Base-by-base conservation (phyloP, 2,797 vertebrate species). In the Carcharodon carcharias region DNA sequence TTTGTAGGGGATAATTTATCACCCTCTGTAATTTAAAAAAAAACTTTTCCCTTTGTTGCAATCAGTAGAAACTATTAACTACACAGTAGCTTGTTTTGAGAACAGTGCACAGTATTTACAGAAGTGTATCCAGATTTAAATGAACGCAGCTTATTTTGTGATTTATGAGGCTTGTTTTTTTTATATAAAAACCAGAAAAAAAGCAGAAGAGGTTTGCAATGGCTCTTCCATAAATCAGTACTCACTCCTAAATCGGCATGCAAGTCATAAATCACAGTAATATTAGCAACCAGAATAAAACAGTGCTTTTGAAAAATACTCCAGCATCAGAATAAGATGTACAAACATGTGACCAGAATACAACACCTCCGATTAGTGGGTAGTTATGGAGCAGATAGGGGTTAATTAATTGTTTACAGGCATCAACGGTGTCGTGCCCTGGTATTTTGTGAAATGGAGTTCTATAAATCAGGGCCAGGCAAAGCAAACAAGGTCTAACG, bases 261-360 rank as follows among this genome's bases (percentile, higher is more conserved):
- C 97, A 96, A 97, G 97, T 97, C 98, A 98, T 98, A 98, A 98
- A 98, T 98, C 98, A 98, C 97, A 31, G 97, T 97, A 97, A 97
- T 98, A 98, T 97, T 98, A 97, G 97, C 98, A 97, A 96, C 97
- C 97, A 98, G 56, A 88, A 96, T 96, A 95, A 94, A 97, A 97
- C 93, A 56, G 28, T 98, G 97, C 97, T 97, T 98, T 98, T 98
- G 97, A 96, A 98, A 97, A 97, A 97, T 97, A 96, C 97, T 97
- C 97, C 97, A 97, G 97, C 97, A 54, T 63, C 97, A 96, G 97
- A 97, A 97, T 97, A 97, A 96, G 97, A 97, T 96, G 96, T 89
- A 96, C 0, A 91, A 69, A 97, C 96, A 96, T 96, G 96, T 77
- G 96, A 96, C 97, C 96, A 96, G 96, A 95, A 96, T 96, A 96